These are phyloP conservation scores for Grantiella picta DNA, from an alignment of 2,113 vertebrate genomes.

Conservation along the genomic window DNA sequence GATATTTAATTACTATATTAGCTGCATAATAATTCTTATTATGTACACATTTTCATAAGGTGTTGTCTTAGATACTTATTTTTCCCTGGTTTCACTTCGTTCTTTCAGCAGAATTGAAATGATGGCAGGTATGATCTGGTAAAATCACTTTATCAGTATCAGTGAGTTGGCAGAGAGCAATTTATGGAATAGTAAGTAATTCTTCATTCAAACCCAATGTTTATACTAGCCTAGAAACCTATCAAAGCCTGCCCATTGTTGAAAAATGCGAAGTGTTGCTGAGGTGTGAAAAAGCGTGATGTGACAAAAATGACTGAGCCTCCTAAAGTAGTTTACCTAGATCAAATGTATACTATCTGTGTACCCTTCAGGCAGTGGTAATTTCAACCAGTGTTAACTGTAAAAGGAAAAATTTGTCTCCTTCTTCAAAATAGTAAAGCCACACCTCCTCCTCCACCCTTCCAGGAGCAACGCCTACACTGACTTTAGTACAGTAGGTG, in stretches of 20 bases:
- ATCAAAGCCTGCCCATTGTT: neutral
- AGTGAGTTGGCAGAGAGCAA: neutral
- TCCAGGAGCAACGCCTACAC: neutral
- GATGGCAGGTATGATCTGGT: neutral
- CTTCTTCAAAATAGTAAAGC: neutral
- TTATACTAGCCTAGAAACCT: neutral
- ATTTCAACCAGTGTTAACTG: neutral
- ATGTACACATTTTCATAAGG: neutral
- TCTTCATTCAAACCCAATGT: neutral
- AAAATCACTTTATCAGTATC: neutral
- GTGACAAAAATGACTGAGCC: neutral
- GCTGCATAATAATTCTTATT: neutral
- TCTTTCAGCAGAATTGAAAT: neutral
- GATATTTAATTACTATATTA: neutral
- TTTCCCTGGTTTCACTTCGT: neutral
- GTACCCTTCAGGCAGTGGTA: neutral
- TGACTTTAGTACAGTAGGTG: neutral
- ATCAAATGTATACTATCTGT: rapidly evolving
- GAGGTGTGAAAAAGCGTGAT: neutral
- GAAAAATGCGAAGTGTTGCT: neutral
- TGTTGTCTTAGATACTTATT: neutral
- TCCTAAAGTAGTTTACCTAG: neutral
- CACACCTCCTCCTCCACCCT: neutral
- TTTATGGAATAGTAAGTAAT: neutral
- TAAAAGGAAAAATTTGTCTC: neutral